Base-by-base conservation (phyloP, 1,140 invertebrate species). In the Halesus radiatus region DNA sequence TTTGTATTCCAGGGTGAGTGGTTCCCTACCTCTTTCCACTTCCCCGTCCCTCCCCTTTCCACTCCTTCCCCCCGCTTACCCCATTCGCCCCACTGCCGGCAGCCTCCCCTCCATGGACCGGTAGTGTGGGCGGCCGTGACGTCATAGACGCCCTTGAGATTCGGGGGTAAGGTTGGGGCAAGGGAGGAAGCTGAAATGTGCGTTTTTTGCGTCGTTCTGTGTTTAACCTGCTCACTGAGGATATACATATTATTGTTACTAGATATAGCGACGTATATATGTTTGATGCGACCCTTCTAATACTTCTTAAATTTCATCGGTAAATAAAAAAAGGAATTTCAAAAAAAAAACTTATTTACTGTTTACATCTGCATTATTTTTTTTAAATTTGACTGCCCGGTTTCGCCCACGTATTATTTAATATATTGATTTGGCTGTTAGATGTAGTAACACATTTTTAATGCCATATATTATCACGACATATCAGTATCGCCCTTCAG, bases 131-230 rank as follows among this genome's bases (percentile, higher is more conserved):
- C 45, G 50, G 16, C 45, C 3, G 20, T 72, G 68, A 72, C 68
- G 68, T 72, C 68, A 72, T 72, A 3, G 68, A 72, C 68, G 68
- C 68, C 68, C 68, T 72, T 72, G 68, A 72, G 68, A 23, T 29
- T 66, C 23, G 62, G 29, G n/a, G 45, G 23, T 64, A 13, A 64
- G 18, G 60, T 22, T 26, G 10, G 22, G 22, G 58, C 45, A 10
- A 18, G 13, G 50, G 8, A 13, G 68, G 37, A 6, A 13, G 50
- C 18, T 72, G 62, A 66, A 66, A 66, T 29, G 62, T 66, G 15
- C 62, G 60, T 66, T 66, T 66, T 26, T 45, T 45, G 37, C 37
- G 37, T 45, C 37, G 37, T 45, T 45, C 37, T 45, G 13, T 13
- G 37, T 45, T 45, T 45, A 45, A 45, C 37, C 37, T 45, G 5